Evolutionary conservation across 1,140 invertebrate genomes (phyloP), one percentile per base, ranked within the genome.

Genomic region (Solenopsis fugax): DNA sequence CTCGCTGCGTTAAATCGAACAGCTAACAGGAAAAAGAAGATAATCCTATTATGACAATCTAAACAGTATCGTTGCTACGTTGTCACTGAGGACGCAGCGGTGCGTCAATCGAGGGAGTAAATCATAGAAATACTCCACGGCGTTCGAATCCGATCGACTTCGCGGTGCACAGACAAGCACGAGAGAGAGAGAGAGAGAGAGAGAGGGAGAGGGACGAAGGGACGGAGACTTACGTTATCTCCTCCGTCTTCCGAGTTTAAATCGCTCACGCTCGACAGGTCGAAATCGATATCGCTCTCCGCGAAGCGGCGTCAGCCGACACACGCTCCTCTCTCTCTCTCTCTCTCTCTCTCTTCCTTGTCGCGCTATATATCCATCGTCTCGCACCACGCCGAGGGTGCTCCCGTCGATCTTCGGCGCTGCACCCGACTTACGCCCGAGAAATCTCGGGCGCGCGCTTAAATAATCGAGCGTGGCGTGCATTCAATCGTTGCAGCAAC

Each of bases 381-480:
- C 50, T 45, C 65, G 65, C 77, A 16, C 41, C 58, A 21, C 29
- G 48, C 62, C 64, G 41, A 12, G 64, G 50, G 21, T 52, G 45
- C 52, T 29, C 7, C 60, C 48, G 50, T 72, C 50, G 50, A 80
- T 80, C 69, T 60, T 48, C 54, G 24, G 41, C 54, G 12, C 50
- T 37, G 34, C 24, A n/a, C 21, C 34, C 65, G 54, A 73, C 69
- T 65, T 16, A 34, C 45, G 21, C 56, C 62, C 67, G 67, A 72
- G 81, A 87, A 87, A 85, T 85, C 86, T 75, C 86, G 41, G 62
- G 81, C n/a, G 86, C 50, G 69, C 58, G 86, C 54, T 87, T 85
- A 87, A 87, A 85, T 87, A 85, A 87, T 87, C 78, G 71, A 87
- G 71, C 85, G 62, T 67, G 78, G 77, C 86, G 37, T 71, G 56